Evolutionary conservation across 2,888 invertebrate genomes (phyloP), one percentile per base, ranked within the genome.

Genomic region (Fragum whitleyi): DNA sequence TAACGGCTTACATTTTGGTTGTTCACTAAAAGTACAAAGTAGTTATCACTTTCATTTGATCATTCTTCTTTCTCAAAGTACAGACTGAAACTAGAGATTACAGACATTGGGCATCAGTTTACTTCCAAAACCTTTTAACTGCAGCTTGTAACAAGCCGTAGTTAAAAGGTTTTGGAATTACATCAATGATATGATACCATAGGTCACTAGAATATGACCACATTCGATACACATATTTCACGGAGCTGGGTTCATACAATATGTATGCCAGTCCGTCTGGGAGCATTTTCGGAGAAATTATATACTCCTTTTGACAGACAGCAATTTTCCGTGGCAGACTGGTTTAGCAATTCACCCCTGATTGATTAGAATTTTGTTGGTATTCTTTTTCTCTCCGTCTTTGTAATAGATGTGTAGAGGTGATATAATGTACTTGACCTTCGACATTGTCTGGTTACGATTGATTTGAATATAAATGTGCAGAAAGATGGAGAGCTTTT

Each of bases 231-330:
- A 14, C 29, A 61, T 61, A 61, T 61, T 32, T 61, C 36, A 61
- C 19, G 1, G 61, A 19, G 61, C 11, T 61, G 14, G 26, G 61
- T 42, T 65, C 26, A 65, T 65, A 42, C 39, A 65, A 65, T 65
- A 42, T 65, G 65, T 65, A 65, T 65, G 42, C 21, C 23, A 42
- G 42, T 65, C 21, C 42, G 65, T 65, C 65, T 65, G 65, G 65
- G 65, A 65, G 65, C 42, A 65, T 42, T 42, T 65, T 47, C 11
- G 42, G 32, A 65, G 65, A 42, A 36, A 65, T 65, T 65, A 65
- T 65, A 65, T 42, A 42, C 42, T 65, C 65, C 36, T 65, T 65
- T 42, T 65, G 65, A 65, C 42, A 65, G 65, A 65, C 42, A 42
- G 42, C 65, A 65, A 39, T 65, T 65, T 65, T 65, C 65, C 16